Conservation (phyloP, 1,140 invertebrate species). For the Plectus sambesii region DNA sequence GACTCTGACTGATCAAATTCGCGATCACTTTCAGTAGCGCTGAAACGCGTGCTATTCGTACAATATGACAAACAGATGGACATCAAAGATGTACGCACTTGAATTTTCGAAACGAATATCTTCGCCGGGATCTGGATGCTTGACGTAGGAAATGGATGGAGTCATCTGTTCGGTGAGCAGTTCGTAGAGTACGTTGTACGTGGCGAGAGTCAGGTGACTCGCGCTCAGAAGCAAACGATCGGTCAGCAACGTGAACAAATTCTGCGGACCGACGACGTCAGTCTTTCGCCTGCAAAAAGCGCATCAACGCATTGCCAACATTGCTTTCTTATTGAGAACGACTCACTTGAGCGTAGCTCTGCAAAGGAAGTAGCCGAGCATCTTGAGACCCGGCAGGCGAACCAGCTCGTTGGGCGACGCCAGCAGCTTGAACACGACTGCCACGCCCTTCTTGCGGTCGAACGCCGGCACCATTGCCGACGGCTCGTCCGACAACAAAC, state of each 20-base stretch:
- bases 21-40: slow-evolving; percentile 95
- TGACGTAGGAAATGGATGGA: slow-evolving; percentile 66
- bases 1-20: slow-evolving; percentile 86
- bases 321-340: slow-evolving; percentile 39
- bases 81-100: slow-evolving; percentile 56
- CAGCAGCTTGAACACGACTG: slow-evolving; percentile 86
- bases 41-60: slow-evolving; percentile 52
- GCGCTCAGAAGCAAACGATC: slow-evolving; percentile 79
- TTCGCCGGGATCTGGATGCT: slow-evolving; percentile 63
- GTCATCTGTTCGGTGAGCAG: slow-evolving; percentile 86
- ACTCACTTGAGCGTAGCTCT: slow-evolving; percentile 83
- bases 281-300: slow-evolving; percentile 69
- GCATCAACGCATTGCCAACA: too few species aligned
- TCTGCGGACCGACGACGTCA: slow-evolving; percentile 94
- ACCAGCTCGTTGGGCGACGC: slow-evolving; percentile 88
- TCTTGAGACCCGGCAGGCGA: slow-evolving; percentile 81
- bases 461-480: slow-evolving; percentile 96
- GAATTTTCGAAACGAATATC: slow-evolving; percentile 92
- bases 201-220: slow-evolving; percentile 73
- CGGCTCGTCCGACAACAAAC: slow-evolving; percentile 91
- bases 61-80: too few species aligned
- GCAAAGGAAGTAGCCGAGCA: slow-evolving; percentile 84
- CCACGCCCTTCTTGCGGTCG: slow-evolving; percentile 86
- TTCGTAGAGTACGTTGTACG: slow-evolving; percentile 98
- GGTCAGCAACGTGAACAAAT: slow-evolving; percentile 86